Conservation (phyloP, 2,888 invertebrate genomes). For the Nineta flava region DNA sequence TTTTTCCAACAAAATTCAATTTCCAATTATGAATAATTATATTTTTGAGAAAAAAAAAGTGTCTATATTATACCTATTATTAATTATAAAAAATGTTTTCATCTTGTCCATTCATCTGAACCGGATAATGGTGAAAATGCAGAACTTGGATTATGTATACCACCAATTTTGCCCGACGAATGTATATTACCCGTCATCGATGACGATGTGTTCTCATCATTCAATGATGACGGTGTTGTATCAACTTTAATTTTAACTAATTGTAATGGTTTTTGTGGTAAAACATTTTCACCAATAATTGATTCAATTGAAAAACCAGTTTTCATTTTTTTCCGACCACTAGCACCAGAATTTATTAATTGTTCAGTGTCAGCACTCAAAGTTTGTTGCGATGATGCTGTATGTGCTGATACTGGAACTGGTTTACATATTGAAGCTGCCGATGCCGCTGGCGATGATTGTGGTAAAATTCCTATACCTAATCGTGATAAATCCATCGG, state of each 20-base stretch:
- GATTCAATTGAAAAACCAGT: slow-evolving; percentile 47
- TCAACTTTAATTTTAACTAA: slow-evolving; percentile 15
- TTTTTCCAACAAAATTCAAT: too few species aligned
- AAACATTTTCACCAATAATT: slow-evolving; percentile 31
- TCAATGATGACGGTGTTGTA: slow-evolving; percentile 14
- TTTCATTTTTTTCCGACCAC: slow-evolving; percentile 28
- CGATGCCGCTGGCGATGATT: slow-evolving; percentile 23
- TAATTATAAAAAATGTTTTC: slow-evolving; percentile 24
- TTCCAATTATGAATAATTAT: too few species aligned
- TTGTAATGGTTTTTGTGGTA: slow-evolving; percentile 16
- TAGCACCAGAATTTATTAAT: slow-evolving; percentile 26
- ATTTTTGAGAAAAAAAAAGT: too few species aligned
- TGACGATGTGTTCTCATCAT: not conserved
- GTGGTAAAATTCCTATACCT: slow-evolving; percentile 26
- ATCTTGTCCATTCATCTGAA: slow-evolving; percentile 49
- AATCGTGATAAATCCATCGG: slow-evolving; percentile 46
- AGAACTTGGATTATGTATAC: slow-evolving; percentile 34
- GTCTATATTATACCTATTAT: too few species aligned
- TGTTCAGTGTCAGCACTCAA: slow-evolving; percentile 21
- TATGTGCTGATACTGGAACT: slow-evolving; percentile 22
- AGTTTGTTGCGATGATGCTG: slow-evolving; percentile 4
- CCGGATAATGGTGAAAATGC: slow-evolving; percentile 53
- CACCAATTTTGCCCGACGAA: slow-evolving; percentile 13
- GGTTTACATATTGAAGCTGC: slow-evolving; percentile 28
- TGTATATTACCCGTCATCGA: slow-evolving; percentile 11